These are phyloP conservation scores for Melipona bicolor DNA, from an alignment of 2,888 invertebrate genomes.

Conservation along the genomic window DNA sequence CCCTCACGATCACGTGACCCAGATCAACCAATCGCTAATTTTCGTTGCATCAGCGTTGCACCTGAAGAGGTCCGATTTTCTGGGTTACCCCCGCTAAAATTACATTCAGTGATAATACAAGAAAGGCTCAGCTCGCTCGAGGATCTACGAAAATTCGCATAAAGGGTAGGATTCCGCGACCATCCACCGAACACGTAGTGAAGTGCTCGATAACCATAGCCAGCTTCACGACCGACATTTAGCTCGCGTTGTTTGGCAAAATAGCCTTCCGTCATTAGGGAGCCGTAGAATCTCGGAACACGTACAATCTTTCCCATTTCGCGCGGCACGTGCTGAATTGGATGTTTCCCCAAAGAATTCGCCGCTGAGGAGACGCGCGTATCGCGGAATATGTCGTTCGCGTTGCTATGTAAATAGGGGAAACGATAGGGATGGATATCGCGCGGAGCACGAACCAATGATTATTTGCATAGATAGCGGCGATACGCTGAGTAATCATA, in stretches of 20 bases:
- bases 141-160: background rate
- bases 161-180: background rate
- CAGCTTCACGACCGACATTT: constrained; percentile 4
- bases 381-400: constrained; percentile 5
- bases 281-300: constrained; percentile 35
- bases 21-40: too few relatives aligned
- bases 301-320: constrained; percentile 28
- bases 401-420: constrained; percentile 16
- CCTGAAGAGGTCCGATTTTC: too few relatives aligned
- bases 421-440: constrained; percentile 18
- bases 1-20: too few relatives aligned
- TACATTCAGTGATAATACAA: too few relatives aligned
- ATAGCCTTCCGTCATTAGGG: constrained; percentile 40
- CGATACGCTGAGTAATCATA: background rate
- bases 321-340: constrained; percentile 17
- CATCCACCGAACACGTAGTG: background rate
- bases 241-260: constrained; percentile 23
- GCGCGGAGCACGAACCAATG: background rate
- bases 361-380: constrained; percentile 16
- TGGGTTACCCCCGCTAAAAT: too few relatives aligned
- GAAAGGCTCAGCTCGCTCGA: background rate
- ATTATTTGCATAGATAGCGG: background rate
- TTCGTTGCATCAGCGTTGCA: too few relatives aligned
- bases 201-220: background rate
- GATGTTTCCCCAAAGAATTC: constrained; percentile 42